Base-by-base conservation (phyloP, 2,888 invertebrate species). In the Tachina lurida region DNA sequence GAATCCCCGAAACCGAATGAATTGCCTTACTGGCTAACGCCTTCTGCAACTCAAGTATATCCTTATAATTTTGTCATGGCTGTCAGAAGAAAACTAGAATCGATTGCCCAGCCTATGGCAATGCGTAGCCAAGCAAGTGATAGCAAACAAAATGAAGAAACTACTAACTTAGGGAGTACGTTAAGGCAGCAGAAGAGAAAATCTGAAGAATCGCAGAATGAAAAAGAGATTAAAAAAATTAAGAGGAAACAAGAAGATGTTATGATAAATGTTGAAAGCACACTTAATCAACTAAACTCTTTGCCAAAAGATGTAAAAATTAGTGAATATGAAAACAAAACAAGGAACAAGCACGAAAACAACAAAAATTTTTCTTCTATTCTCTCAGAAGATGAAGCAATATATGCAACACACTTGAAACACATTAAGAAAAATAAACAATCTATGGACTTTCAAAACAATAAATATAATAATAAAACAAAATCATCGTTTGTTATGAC, bases 1-100 rank as follows among this genome's bases (percentile, higher is more conserved):
- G 47, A 47, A 19, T 4, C 4, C 8, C 10, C 52, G 54, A 76
- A 77, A 67, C 19, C 47, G 0, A 67, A 83, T 70, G 87, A 89
- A n/a, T 63, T 90, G 13, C 92, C 93, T 0, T 89, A 88, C 75
- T 93, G 93, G 93, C 87, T 93, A n/a, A 91, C 91, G 84, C 91
- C 91, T 7, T 90, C 91, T 3, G 85, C 93, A 13, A 90, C 93
- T 8, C 91, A 93, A 87, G 93, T 94, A 9, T 94, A 94, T 92
- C 95, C 95, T 17, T 94, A 94, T 87, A 95, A 95, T 88, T 95
- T 95, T 88, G 94, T 95, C 60, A 94, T 93, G 89, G 95, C 94
- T 63, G 94, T 94, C 10, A 94, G 94, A 87, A 92, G 93, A 84
- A 95, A 95, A 88, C 90, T 95, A 10, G 91, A 92, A 85, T 89